Percentiles rank a stretch among this genome's conserved stretches.
Evolutionary conservation across 2,888 invertebrate species (phyloP).

Genomic region (Boloria selene): DNA sequence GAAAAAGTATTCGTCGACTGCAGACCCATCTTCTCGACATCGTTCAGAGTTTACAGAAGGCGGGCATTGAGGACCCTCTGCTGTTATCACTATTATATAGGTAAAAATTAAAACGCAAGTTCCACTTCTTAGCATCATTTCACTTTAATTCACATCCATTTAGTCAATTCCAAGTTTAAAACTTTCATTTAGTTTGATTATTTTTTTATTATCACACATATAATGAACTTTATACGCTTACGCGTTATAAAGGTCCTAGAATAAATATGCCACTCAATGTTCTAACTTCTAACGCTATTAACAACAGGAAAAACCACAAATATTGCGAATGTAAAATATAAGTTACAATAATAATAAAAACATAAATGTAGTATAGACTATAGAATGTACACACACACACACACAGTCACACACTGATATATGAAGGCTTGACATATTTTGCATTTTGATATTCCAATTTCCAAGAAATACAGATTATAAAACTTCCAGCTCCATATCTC

Average conservation of each 20-base stretch:
- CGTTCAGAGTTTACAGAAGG: constrained; percentile 35
- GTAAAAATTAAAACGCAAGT: constrained; percentile 15
- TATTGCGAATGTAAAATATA: constrained; percentile 10
- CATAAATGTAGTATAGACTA: background rate
- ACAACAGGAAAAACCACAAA: constrained; percentile 11
- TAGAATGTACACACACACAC: no score
- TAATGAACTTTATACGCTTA: background rate
- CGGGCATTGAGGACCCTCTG: constrained; percentile 34
- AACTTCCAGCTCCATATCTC: background rate
- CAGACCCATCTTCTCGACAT: constrained; percentile 31
- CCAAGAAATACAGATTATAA: background rate
- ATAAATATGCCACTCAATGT: background rate
- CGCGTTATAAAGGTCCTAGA: background rate
- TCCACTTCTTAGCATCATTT: constrained; percentile 1
- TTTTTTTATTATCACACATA: background rate
- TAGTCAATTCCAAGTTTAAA: background rate
- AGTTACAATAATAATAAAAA: background rate
- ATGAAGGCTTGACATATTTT: background rate
- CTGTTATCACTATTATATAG: background rate
- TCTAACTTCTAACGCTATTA: background rate
- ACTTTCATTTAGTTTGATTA: constrained; percentile 2
- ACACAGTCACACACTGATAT: no score
- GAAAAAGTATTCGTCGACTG: constrained; percentile 37
- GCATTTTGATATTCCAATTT: background rate
- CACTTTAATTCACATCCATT: constrained; percentile 8